Conservation (phyloP, 2,797 vertebrate species). For the Dendrocincla tyrannina region DNA sequence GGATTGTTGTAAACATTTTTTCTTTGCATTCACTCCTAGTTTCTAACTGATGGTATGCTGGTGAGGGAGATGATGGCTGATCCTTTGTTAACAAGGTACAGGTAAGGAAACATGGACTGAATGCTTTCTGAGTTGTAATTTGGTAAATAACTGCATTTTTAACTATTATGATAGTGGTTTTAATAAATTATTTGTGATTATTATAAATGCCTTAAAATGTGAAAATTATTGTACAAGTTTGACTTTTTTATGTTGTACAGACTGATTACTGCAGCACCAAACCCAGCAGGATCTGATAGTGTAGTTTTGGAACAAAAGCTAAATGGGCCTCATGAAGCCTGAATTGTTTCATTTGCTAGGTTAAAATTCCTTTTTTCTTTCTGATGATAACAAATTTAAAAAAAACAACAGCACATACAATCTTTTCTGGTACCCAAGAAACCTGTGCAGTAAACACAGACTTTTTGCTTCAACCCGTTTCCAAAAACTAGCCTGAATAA, state of each 20-base stretch:
- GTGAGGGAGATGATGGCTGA: slow-evolving; percentile 99
- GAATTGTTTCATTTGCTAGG: not conserved
- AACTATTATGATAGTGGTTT: not conserved
- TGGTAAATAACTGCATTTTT: not conserved
- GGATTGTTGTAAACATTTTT: not conserved
- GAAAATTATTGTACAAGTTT: not conserved
- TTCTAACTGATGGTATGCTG: slow-evolving; percentile 97
- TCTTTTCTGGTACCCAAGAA: not conserved
- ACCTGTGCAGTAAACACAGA: accelerated
- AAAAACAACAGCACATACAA: not conserved
- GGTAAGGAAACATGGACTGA: slow-evolving; percentile 73
- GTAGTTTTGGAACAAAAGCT: not conserved
- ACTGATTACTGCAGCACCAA: not conserved
- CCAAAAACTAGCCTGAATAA: not conserved
- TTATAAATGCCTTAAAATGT: not conserved
- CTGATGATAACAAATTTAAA: not conserved
- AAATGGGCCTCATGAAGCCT: not conserved
- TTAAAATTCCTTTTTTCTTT: not conserved
- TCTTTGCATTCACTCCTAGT: slow-evolving; percentile 77
- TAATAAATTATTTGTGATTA: not conserved
- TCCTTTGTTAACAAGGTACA: slow-evolving; percentile 95
- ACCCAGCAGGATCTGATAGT: not conserved
- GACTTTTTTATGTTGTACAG: not conserved
- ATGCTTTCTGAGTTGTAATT: not conserved
- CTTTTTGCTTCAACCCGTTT: not conserved